Evolutionary conservation across 2,888 invertebrate genomes (phyloP).

Genomic region (Scaptomyza polygonia): DNA sequence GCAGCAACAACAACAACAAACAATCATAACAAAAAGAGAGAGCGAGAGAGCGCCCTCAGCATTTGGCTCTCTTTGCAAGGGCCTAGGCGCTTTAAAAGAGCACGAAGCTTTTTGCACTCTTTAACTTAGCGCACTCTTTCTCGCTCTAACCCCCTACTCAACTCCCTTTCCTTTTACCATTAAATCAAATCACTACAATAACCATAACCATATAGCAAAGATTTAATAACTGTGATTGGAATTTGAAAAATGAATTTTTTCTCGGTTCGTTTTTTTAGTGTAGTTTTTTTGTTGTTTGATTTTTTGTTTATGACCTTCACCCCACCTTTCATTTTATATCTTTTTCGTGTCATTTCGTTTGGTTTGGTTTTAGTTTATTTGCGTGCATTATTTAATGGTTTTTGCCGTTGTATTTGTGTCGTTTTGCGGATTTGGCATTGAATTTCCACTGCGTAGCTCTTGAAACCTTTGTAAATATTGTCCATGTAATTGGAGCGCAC

Average conservation of each 20-base stretch:
- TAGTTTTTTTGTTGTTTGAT: conserved; percentile 29
- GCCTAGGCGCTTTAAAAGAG: conserved; percentile 34
- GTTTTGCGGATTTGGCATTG: conserved; percentile 62
- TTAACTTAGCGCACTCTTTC: conserved; percentile 6
- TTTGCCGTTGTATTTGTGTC: conserved; percentile 39
- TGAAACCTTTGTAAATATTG: conserved; percentile 64
- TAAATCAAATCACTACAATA: conserved; percentile 78
- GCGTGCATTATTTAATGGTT: conserved; percentile 78
- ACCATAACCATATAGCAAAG: conserved; percentile 79
- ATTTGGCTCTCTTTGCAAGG: conserved; percentile 27
- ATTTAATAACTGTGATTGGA: conserved; percentile 77
- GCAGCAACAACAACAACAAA: conserved; percentile 33
- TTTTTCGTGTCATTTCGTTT: conserved; percentile 58
- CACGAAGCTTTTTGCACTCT: conserved; percentile 24
- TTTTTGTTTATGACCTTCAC: conserved; percentile 17
- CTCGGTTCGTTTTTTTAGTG: conserved; percentile 38
- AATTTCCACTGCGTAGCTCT: conserved; percentile 52
- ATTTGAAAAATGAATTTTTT: conserved; percentile 76
- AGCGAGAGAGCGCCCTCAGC: conserved; percentile 16
- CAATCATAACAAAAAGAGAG: conserved; percentile 55
- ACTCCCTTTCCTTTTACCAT: conserved; percentile 63
- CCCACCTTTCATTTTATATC: conserved; percentile 13
- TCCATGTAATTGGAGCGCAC: conserved; percentile 66
- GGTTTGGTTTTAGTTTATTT: conserved; percentile 59
- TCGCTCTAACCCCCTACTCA: background rate